These are phyloP conservation scores for Aplysia californica DNA, from an alignment of 1,140 invertebrate species.

Conservation along the genomic window DNA sequence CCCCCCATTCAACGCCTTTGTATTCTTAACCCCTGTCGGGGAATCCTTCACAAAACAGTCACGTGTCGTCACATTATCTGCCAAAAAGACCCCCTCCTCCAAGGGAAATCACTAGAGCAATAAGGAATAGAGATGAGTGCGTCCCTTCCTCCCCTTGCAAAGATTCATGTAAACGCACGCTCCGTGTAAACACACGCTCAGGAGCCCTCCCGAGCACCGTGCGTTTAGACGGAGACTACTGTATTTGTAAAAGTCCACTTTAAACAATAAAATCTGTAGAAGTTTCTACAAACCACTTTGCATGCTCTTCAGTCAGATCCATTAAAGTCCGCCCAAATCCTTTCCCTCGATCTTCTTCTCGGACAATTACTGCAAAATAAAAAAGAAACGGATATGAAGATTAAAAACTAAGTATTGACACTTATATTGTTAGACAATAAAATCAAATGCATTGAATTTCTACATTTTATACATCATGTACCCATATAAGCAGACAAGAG, in stretches of 20 bases:
- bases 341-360: conserved; percentile 32
- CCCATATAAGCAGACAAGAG: too few relatives aligned
- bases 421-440: conserved; percentile 31
- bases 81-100: too few relatives aligned
- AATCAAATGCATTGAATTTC: neutral
- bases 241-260: neutral
- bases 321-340: conserved; percentile 55
- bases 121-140: too few relatives aligned
- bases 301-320: conserved; percentile 57
- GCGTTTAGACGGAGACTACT: too few relatives aligned
- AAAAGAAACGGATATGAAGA: neutral
- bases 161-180: neutral
- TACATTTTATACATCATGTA: neutral
- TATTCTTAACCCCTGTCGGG: too few relatives aligned
- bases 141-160: neutral
- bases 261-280: neutral
- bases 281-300: conserved; percentile 37
- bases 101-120: neutral
- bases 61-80: too few relatives aligned
- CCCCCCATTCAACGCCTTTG: too few relatives aligned
- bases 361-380: neutral
- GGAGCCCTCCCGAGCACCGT: too few relatives aligned
- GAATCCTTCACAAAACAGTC: too few relatives aligned
- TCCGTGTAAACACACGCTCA: too few relatives aligned
- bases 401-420: neutral